These are phyloP conservation scores for Danionella cerebrum DNA, from an alignment of 2,113 vertebrate genomes.

Conservation along the genomic window DNA sequence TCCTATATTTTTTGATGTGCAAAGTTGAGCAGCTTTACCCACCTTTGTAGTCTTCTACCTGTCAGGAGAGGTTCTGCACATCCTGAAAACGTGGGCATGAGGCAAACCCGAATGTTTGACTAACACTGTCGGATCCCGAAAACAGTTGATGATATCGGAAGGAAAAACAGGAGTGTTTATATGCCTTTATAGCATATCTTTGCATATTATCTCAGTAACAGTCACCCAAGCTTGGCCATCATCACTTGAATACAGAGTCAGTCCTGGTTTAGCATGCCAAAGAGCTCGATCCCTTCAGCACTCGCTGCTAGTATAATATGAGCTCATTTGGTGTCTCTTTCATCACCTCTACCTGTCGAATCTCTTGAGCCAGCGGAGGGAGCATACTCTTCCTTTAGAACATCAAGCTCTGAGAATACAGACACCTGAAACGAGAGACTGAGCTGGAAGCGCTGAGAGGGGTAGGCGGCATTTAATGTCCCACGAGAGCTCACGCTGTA, in stretches of 20 bases:
- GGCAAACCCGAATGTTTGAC: too few species aligned
- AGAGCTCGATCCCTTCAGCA: background rate
- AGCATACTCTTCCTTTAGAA: constrained; percentile 1
- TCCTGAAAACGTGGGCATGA: too few species aligned
- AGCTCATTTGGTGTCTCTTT: constrained; percentile 7
- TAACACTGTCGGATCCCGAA: too few species aligned
- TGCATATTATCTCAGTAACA: background rate
- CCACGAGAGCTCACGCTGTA: constrained; percentile 15
- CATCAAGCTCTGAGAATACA: constrained; percentile 11
- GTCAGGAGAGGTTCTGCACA: too few species aligned
- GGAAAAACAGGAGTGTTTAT: too few species aligned
- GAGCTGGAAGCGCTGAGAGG: background rate
- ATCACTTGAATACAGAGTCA: background rate
- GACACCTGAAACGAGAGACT: constrained; percentile 23
- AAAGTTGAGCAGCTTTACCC: too few species aligned
- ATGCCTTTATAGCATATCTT: too few species aligned
- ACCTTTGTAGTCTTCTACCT: too few species aligned
- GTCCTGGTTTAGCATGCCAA: background rate
- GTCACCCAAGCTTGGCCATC: background rate
- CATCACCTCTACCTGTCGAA: background rate
- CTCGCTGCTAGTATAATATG: constrained; percentile 10
- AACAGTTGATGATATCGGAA: too few species aligned
- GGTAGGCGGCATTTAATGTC: constrained; percentile 6
- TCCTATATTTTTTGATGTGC: too few species aligned
- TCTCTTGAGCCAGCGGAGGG: background rate